Conservation (phyloP, 2,113 vertebrate species). For the Nibea albiflora region DNA sequence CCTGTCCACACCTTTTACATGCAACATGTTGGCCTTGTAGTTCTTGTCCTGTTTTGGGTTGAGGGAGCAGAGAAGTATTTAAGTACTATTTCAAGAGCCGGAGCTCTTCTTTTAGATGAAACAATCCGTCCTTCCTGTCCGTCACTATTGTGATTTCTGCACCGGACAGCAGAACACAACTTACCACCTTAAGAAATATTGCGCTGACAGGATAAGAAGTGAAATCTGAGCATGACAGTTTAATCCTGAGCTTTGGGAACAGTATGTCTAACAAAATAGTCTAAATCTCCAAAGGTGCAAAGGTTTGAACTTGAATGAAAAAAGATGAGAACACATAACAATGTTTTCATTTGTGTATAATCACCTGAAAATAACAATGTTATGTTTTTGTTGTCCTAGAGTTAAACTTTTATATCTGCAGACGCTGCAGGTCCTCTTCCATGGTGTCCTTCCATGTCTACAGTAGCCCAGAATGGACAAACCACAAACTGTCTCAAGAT, state of each 20-base stretch:
- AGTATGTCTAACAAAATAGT: background rate
- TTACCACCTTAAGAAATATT: background rate
- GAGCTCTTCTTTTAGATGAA: conserved; percentile 13
- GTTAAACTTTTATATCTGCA: too few relatives aligned
- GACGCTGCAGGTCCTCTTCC: too few relatives aligned
- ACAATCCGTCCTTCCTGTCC: background rate
- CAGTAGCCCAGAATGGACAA: too few relatives aligned
- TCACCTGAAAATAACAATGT: too few relatives aligned
- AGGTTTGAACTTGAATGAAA: too few relatives aligned
- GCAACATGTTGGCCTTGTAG: conserved; percentile 34
- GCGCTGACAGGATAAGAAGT: background rate
- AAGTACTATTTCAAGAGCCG: conserved; percentile 19
- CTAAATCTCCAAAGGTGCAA: background rate
- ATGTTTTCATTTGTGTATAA: too few relatives aligned
- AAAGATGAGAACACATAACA: too few relatives aligned
- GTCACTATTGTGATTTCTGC: background rate
- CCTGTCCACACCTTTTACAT: conserved; percentile 36
- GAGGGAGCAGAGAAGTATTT: conserved; percentile 13
- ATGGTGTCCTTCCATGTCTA: too few relatives aligned
- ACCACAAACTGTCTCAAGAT: too few relatives aligned
- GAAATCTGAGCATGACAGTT: background rate
- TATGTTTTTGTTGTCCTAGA: too few relatives aligned
- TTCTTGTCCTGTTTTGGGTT: conserved; percentile 36
- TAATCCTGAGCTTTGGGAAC: conserved; percentile 4
- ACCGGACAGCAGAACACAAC: background rate